Evolutionary conservation across 2,888 invertebrate species (phyloP).

Genomic region (Parnassius mnemosyne): DNA sequence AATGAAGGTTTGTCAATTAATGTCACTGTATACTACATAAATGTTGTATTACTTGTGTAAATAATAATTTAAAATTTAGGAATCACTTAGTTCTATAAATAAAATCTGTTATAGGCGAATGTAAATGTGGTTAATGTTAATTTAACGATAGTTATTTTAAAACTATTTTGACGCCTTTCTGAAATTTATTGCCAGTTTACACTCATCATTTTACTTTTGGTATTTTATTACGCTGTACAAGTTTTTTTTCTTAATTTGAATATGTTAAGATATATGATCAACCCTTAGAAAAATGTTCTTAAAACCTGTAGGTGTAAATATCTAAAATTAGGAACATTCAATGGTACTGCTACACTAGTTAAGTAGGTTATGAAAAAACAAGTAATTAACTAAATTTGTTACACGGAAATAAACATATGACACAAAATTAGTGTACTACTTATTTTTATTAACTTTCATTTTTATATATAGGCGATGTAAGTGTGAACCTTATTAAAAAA

Average conservation of each 20-base stretch:
- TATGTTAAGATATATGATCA: not conserved
- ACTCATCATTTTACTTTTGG: too few species aligned
- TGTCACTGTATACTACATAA: constrained; percentile 6
- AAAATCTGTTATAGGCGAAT: not conserved
- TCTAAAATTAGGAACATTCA: constrained; percentile 38
- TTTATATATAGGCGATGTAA: too few species aligned
- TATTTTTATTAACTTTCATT: not conserved
- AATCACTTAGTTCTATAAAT: constrained; percentile 9
- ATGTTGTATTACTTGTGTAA: constrained; percentile 17
- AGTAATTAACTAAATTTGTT: constrained; percentile 74
- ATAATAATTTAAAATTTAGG: constrained; percentile 14
- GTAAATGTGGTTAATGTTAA: too few species aligned
- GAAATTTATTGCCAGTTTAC: too few species aligned
- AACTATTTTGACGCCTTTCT: too few species aligned
- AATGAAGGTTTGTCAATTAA: constrained; percentile 23
- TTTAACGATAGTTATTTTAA: too few species aligned
- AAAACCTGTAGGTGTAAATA: constrained; percentile 46
- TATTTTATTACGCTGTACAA: too few species aligned
- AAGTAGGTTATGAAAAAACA: constrained; percentile 60
- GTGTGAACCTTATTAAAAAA: too few species aligned
- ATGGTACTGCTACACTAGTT: constrained; percentile 43
- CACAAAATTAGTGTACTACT: constrained; percentile 39
- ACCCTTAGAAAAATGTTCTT: not conserved
- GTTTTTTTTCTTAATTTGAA: too few species aligned
- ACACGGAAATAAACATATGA: constrained; percentile 74